Base-by-base conservation (phyloP, 1,140 invertebrate species). In the Papilio xuthus region DNA sequence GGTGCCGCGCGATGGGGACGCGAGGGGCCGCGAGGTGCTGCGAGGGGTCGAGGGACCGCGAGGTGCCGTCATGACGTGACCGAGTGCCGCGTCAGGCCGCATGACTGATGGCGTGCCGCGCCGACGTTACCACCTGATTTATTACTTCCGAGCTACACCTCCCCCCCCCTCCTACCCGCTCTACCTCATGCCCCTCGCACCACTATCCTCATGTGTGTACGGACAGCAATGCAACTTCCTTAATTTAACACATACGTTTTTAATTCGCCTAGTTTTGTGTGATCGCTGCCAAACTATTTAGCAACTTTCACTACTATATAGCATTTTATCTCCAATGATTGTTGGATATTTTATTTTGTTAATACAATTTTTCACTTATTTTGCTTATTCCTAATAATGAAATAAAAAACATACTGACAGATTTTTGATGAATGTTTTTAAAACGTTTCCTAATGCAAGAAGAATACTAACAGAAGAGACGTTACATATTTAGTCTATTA, bases 51-150 rank as follows among this genome's bases (percentile, higher is more conserved):
- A 12, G 60, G 60, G 60, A 23, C 60, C 67, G 69, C 77, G 70
- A 79, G 60, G 84, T 84, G 82, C 85, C 86, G 86, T 88, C 83
- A 83, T 89, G 85, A 89, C 88, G 89, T 83, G 89, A 88, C 83
- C 83, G 81, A 84, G 83, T 73, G 71, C 85, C 85, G 79, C 90
- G 90, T 90, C 90, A 89, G 85, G 79, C 82, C 69, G 79, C 83
- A 88, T 92, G 90, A 92, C 84, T 90, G 90, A 92, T 91, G 89
- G 90, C 90, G 89, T 90, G 90, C 89, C 82, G 85, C 86, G 89
- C 83, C 87, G 90, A 90, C 88, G 90, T 91, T 92, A 90, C 82
- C 90, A 90, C 87, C 90, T 92, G 90, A 92, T 92, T 91, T 92
- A 92, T 92, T 91, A 90, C 90, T 90, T 89, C 90, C 88, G 86